Evolutionary conservation across 2,113 vertebrate species (phyloP), one percentile per base, ranked within the genome.

Genomic region (Mesembrinibis cayennensis): DNA sequence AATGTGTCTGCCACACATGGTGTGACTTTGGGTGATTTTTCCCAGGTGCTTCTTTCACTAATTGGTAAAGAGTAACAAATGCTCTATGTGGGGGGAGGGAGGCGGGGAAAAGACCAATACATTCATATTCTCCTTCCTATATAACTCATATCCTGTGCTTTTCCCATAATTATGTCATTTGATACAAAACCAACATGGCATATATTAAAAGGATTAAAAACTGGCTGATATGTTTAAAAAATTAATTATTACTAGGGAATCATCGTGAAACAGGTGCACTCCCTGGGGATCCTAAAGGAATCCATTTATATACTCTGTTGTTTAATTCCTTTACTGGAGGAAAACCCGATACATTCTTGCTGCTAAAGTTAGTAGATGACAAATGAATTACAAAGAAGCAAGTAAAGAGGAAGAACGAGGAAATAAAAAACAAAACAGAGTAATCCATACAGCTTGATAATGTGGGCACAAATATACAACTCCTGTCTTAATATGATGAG

Each of bases 61-160:
- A 96, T 66, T 96, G 92, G 95, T 91, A 91, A 94, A 89, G 34
- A 83, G 45, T 81, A 95, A 78, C 17, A 93, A 94, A 94, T 82
- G 15, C 1, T 62, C 20, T 62, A 71, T 59, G 11, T 49, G 18
- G 63, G 18, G 5, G 0, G 11, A 29, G 45, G 45, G 18, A 10
- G 45, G 45, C 7, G 8, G 7, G 19, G 45, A 8, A 9, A 40
- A 52, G 13, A 14, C 6, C 22, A 27, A 47, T 18, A 7, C 4
- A 15, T 49, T 69, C 55, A 21, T 20, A 18, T 55, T 63, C 26
- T 89, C 21, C 18, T 71, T 74, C 52, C 38, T 70, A 5, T 44
- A 45, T 44, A 67, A 58, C 13, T 66, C 42, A 29, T 72, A 36
- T 47, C 32, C 52, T 36, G 32, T 52, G 30, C 13, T 89, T 89